Base-by-base conservation (phyloP, 1,140 invertebrate genomes). In the Ceratosolen solmsi region DNA sequence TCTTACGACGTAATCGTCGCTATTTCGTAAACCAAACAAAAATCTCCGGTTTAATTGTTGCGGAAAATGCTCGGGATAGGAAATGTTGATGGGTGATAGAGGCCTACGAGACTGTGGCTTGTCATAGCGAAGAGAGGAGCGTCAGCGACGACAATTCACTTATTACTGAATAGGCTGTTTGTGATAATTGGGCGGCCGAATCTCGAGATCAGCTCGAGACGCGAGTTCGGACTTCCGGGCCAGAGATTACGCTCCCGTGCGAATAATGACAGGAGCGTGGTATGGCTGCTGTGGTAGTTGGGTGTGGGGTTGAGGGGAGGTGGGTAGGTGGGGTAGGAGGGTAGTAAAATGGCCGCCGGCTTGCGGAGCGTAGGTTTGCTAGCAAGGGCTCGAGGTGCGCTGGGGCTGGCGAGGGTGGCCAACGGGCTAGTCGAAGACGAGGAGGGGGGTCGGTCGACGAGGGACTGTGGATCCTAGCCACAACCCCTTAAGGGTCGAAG, bases 401-500 rank as follows among this genome's bases (percentile, higher is more conserved):
- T 49, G 33, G 20, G 51, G 76, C 54, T 79, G 38, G 78, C 41
- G 79, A 63, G 80, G 79, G 80, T 82, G 60, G 72, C 46, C 22
- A 65, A 46, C 71, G 71, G 58, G 25, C 56, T 38, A 68, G 33
- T 11, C 5, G 63, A 38, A 68, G 36, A 20, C 2, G 20, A 38
- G 70, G 33, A 5, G n/a, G 38, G n/a, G 51, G 83, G 83, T 82
- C 79, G 83, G 58, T 82, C 51, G 74, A 84, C 84, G 86, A 85
- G 84, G 87, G 87, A 63, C 74, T 60, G 86, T 84, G 86, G 88
- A 87, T 88, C 89, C 88, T 92, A 92, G 91, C 91, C 91, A 91
- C 91, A 92, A 91, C 90, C 91, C 91, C 91, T 91, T 90, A 92
- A 92, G 90, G 90, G 91, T 91, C 90, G 90, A 90, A 87, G 89